Conservation (phyloP, 2,797 vertebrate species). For the Poecilia gillii region DNA sequence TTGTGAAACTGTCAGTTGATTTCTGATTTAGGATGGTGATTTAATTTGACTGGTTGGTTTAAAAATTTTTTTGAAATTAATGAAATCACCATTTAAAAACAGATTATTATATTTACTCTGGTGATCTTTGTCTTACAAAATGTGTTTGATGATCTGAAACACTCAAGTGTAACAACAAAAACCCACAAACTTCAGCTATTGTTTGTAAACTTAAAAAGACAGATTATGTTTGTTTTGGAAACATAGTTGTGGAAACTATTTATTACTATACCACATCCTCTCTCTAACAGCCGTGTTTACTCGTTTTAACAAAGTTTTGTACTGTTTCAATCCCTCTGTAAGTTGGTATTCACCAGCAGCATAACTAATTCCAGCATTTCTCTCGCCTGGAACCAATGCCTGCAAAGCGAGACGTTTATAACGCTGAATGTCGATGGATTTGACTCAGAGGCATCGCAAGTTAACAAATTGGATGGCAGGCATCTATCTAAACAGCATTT, state of each 20-base stretch:
- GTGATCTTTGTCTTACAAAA: neutral
- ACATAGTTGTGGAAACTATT: neutral
- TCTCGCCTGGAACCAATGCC: conserved; percentile 28
- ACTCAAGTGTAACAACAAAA: neutral
- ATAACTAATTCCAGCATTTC: conserved; percentile 36
- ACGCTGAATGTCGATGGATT: conserved; percentile 30
- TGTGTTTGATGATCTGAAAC: neutral
- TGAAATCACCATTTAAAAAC: neutral
- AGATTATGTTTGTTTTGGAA: neutral
- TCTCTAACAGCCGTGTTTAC: neutral
- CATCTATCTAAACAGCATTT: conserved; percentile 42
- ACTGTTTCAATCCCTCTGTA: neutral
- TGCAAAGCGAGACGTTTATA: conserved; percentile 26
- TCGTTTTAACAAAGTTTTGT: conserved; percentile 21
- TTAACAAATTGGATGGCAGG: conserved; percentile 47
- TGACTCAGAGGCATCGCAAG: conserved; percentile 39
- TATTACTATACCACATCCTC: neutral
- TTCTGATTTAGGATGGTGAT: neutral
- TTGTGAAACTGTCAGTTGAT: neutral
- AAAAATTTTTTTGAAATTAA: neutral
- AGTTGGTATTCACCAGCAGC: conserved; percentile 39
- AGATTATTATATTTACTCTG: neutral
- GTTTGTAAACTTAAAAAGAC: neutral
- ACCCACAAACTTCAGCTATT: neutral
- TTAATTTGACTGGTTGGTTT: neutral